phyloP scores from a whole-genome alignment of 2,113 vertebrate genomes.

The Periophthalmus modestus region DNA sequence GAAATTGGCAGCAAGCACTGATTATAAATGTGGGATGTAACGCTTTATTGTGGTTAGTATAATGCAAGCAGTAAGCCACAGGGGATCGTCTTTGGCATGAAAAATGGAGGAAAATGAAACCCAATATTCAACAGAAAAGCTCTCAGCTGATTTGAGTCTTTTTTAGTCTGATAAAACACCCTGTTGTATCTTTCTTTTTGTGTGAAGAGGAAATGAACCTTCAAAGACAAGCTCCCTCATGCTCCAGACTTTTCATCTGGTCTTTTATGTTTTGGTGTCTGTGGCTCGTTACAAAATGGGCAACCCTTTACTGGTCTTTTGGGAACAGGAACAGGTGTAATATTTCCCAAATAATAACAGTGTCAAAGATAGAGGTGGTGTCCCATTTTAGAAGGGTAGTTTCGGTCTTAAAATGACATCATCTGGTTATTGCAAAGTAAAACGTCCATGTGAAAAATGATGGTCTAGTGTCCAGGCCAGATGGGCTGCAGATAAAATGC shows the following conservation, averaged over 20 bases:
- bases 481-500: neutral
- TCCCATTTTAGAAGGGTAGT: neutral
- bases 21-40: slow-evolving; percentile 60
- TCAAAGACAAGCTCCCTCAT: slow-evolving; percentile 65
- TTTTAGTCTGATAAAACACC: slow-evolving; percentile 51
- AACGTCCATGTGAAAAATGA: neutral
- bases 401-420: neutral
- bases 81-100: slow-evolving; percentile 48
- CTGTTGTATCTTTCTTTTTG: slow-evolving; percentile 33
- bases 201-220: slow-evolving; percentile 49
- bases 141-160: slow-evolving; percentile 54
- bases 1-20: slow-evolving; percentile 59
- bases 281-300: slow-evolving; percentile 58
- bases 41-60: slow-evolving; percentile 64
- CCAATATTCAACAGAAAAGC: slow-evolving; percentile 45
- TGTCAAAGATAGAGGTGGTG: neutral
- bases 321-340: neutral
- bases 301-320: slow-evolving; percentile 14
- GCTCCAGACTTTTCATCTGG: slow-evolving; percentile 36
- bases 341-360: slow-evolving; percentile 6
- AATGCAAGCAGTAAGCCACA: slow-evolving; percentile 43
- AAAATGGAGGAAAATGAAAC: slow-evolving; percentile 33
- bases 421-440: neutral
- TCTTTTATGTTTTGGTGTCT: slow-evolving; percentile 53
- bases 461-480: neutral